phyloP scores from a whole-genome alignment of 2,888 invertebrate genomes.

The Cheilosia scutellata region DNA sequence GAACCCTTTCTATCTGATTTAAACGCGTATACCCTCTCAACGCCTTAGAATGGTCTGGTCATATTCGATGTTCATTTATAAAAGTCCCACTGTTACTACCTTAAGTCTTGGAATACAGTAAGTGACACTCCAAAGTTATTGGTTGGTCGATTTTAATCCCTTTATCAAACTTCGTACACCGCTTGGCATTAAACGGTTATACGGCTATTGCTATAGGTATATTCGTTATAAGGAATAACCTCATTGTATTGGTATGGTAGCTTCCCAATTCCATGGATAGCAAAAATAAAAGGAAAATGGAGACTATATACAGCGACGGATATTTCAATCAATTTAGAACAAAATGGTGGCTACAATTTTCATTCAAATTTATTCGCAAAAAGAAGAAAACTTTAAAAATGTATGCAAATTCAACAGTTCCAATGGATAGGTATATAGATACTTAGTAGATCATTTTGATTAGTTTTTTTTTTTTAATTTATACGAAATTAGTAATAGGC shows the following conservation, averaged over 20 bases:
- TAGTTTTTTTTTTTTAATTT: conserved; percentile 33
- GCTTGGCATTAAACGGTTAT: conserved; percentile 82
- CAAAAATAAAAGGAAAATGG: conserved; percentile 38
- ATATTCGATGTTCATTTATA: conserved; percentile 54
- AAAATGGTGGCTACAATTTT: conserved; percentile 62
- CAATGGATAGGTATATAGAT: neutral
- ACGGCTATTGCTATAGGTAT: conserved; percentile 22
- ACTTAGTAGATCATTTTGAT: conserved; percentile 55
- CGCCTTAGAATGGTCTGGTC: conserved; percentile 32
- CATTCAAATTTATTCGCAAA: conserved; percentile 44
- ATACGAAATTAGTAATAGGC: too few species aligned
- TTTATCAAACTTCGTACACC: conserved; percentile 84
- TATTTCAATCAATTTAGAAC: conserved; percentile 64
- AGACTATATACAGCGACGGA: conserved; percentile 20
- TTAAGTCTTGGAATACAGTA: conserved; percentile 59
- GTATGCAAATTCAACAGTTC: conserved; percentile 41
- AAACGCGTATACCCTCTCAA: conserved; percentile 18
- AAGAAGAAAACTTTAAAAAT: conserved; percentile 31
- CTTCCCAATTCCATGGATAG: conserved; percentile 36
- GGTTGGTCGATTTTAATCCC: conserved; percentile 82
- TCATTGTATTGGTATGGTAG: conserved; percentile 46
- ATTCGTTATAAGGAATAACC: neutral
- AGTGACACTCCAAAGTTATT: conserved; percentile 75
- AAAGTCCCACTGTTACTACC: conserved; percentile 44
- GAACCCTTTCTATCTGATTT: conserved; percentile 20